Conservation (phyloP, 2,113 vertebrate species). For the Pungitius pungitius region DNA sequence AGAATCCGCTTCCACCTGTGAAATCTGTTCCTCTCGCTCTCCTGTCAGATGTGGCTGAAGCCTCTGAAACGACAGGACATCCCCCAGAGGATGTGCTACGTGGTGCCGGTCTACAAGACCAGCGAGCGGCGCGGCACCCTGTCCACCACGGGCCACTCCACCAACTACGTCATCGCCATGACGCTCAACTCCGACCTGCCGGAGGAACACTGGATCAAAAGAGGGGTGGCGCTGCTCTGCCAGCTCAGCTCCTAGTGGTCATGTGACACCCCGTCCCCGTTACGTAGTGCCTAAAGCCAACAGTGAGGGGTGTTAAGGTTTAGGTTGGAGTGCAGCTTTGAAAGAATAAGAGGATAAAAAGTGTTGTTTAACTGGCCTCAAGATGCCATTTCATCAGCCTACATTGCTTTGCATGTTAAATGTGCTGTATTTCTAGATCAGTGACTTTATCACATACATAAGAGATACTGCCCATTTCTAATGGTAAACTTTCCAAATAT, state of each 20-base stretch:
- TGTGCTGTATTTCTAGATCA: too few relatives aligned
- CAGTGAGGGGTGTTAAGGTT: too few relatives aligned
- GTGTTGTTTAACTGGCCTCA: too few relatives aligned
- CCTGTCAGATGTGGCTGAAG: constrained; percentile 88
- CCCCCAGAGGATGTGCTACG: constrained; percentile 80
- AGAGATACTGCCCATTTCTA: background rate
- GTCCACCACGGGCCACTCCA: constrained; percentile 91
- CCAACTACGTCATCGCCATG: constrained; percentile 89
- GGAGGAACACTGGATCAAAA: constrained; percentile 85
- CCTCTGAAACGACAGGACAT: constrained; percentile 83
- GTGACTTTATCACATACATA: too few relatives aligned
- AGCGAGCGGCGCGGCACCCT: constrained; percentile 87
- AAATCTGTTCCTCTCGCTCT: background rate
- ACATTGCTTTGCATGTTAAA: background rate
- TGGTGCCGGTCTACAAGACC: constrained; percentile 88
- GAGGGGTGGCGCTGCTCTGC: constrained; percentile 86
- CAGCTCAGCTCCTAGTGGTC: constrained; percentile 84
- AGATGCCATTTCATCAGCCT: too few relatives aligned
- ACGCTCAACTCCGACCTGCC: constrained; percentile 82
- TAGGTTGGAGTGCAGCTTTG: too few relatives aligned
- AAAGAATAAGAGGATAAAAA: too few relatives aligned
- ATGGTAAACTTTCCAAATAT: background rate
- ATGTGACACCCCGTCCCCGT: too few relatives aligned
- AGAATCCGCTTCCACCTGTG: too few relatives aligned
- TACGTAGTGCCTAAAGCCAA: too few relatives aligned